These are phyloP conservation scores for Melanotaenia trifasciata DNA, from an alignment of 2,797 vertebrate genomes.

Conservation along the genomic window DNA sequence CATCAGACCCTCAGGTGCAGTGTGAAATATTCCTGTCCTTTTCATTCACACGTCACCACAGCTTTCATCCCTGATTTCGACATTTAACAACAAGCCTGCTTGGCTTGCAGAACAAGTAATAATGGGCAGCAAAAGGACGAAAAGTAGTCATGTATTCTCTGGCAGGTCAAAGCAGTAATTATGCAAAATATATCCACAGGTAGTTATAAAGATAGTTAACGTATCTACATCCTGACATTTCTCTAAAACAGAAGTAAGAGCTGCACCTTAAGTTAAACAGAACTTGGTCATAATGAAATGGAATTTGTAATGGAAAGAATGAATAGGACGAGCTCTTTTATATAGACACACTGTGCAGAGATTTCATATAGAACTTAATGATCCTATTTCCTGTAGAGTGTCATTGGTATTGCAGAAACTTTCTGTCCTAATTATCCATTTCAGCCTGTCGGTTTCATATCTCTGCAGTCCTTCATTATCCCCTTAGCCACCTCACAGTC, in stretches of 20 bases:
- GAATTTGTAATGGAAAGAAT: conserved; percentile 75
- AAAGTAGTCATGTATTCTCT: conserved; percentile 43
- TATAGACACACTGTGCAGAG: conserved; percentile 62
- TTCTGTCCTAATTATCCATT: conserved; percentile 89
- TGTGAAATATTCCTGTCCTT: conserved; percentile 53
- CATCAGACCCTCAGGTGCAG: conserved; percentile 35
- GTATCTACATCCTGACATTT: conserved; percentile 70
- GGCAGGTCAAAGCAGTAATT: conserved; percentile 65
- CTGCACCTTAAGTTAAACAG: conserved; percentile 68
- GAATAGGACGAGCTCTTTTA: conserved; percentile 74
- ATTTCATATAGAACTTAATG: conserved; percentile 83
- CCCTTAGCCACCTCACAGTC: conserved; percentile 77
- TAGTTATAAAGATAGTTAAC: conserved; percentile 69
- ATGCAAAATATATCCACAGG: conserved; percentile 64
- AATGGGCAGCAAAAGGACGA: conserved; percentile 45
- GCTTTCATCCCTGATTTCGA: conserved; percentile 25
- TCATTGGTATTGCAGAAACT: conserved; percentile 82
- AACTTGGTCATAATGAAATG: conserved; percentile 72
- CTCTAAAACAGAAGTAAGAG: conserved; percentile 73
- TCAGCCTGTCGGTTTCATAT: conserved; percentile 86
- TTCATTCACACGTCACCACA: conserved; percentile 32
- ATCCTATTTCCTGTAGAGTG: conserved; percentile 83
- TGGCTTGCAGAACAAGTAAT: conserved; percentile 26
- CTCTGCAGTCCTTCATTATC: conserved; percentile 83
- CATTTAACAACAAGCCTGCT: conserved; percentile 38